Base-by-base conservation (phyloP, 2,888 invertebrate species). In the Epinotia brunnichana region DNA sequence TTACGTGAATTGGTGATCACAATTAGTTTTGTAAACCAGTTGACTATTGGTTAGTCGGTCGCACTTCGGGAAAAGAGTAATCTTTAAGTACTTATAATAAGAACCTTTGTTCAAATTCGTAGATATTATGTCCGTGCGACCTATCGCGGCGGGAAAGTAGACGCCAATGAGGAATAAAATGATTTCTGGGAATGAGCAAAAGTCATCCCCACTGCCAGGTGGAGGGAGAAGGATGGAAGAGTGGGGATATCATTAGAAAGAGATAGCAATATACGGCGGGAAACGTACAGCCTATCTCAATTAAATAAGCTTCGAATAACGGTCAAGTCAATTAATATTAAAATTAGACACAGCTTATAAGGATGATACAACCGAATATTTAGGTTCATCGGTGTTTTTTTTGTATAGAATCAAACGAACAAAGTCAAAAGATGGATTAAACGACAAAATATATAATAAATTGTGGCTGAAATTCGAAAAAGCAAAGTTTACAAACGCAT, bases 401-500 rank as follows among this genome's bases (percentile, higher is more conserved):
- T 1, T 3, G 3, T 11, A 11, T 24, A 5, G 11, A 24, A 48
- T 48, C 3, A 7, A n/a, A 62, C 48, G 7, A 48, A 29, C 10
- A 48, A n/a, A 48, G 24, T 24, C 10, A 2, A 48, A 10, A 15
- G 10, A 24, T 11, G 7, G 11, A 48, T 17, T n/a, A 15, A 15
- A 21, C 21, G 15, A 15, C 41, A 10, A 44, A 44, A 61, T 3
- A 44, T 0, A 7, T 3, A 2, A 0, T 13, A 15, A 2, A 21
- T 62, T 17, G 11, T 10, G 10, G 21, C 44, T 17, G 19, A 53
- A 19, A 53, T 35, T 11, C 0, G 11, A 1, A 24, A 61, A 44
- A 19, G 51, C 9, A 29, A 56, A 39, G 51, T 59, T 35, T 51
- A 17, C 29, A 51, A n/a, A 5, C 59, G 81, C 85, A 80, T 82